Base-by-base conservation (phyloP, 1,140 invertebrate genomes). In the Akabosia matsudoensis region DNA sequence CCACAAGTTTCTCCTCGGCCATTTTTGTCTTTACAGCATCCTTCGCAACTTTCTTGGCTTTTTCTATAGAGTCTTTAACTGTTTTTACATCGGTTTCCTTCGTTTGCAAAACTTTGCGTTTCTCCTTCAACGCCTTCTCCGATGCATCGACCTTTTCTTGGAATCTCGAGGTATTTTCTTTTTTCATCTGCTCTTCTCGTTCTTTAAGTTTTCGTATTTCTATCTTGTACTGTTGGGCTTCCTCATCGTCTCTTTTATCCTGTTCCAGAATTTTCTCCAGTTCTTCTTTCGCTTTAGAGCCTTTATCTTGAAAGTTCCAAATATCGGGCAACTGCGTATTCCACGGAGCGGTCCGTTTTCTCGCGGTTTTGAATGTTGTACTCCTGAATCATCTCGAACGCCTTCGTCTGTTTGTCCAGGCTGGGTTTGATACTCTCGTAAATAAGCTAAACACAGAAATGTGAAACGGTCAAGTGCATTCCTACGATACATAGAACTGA, bases 101-200 rank as follows among this genome's bases (percentile, higher is more conserved):
- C 79, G 90, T 89, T 3, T 90, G 90, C 82, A 95, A 91, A 1
- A 84, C 83, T 75, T 90, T 91, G 79, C 93, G 90, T 24, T 88
- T 86, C 3, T 86, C 86, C 77, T 89, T 89, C 3, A 96, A 82
- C 77, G 90, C 85, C 0, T 85, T 84, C 82, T 96, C 76, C 3
- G 67, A 52, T 37, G 75, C 56, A 28, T 61, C 74, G 33, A 74
- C 33, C 67, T 45, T 67, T 1, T 10, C 31, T 76, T 22, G 10
- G 26, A 45, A 56, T 73, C 64, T 56, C 24, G 52, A 22, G 33
- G 52, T 72, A 52, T n/a, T 33, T 75, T 84, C 85, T 26, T 84
- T 85, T 22, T 79, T 74, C 31, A 73, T 80, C 26, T 79, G 73
- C 14, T 77, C 73, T 22, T 71, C 33, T 73, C 61, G 71, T 45